phyloP scores from a whole-genome alignment of 2,797 vertebrate species.

The Oreochromis grahami region DNA sequence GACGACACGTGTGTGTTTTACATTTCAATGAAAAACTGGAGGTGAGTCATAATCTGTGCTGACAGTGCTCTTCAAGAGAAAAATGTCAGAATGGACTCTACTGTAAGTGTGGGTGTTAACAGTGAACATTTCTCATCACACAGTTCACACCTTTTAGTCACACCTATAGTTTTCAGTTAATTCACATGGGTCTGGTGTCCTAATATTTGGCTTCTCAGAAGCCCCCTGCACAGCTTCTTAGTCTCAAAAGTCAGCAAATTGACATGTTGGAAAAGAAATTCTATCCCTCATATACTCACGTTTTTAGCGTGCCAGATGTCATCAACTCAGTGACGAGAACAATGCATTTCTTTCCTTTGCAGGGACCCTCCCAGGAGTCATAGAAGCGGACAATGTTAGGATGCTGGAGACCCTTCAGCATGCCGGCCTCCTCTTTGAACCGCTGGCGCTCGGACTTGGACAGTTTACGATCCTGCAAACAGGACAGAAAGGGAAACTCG shows the following conservation, averaged over 20 bases:
- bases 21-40: not conserved
- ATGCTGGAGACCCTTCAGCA: slow-evolving; percentile 98
- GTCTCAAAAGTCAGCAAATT: not conserved
- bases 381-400: slow-evolving; percentile 99
- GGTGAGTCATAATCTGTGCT: not conserved
- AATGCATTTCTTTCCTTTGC: slow-evolving; percentile 98
- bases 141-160: not conserved
- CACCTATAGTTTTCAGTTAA: not conserved
- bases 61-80: not conserved
- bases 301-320: slow-evolving; percentile 98
- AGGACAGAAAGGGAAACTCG: slow-evolving; percentile 5
- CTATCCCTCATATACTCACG: slow-evolving; percentile 78
- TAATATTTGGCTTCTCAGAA: not conserved
- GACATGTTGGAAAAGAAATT: not conserved
- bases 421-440: slow-evolving; percentile 98
- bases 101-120: not conserved
- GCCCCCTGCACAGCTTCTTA: not conserved
- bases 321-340: slow-evolving; percentile 98
- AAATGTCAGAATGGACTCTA: not conserved
- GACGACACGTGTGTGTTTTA: not conserved
- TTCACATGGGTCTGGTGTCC: not conserved
- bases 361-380: slow-evolving; percentile 97
- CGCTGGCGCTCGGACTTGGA: slow-evolving; percentile 94
- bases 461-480: slow-evolving; percentile 91
- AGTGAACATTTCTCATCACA: not conserved